Evolutionary conservation across 2,797 vertebrate species (phyloP).

Genomic region (Lates japonicus): DNA sequence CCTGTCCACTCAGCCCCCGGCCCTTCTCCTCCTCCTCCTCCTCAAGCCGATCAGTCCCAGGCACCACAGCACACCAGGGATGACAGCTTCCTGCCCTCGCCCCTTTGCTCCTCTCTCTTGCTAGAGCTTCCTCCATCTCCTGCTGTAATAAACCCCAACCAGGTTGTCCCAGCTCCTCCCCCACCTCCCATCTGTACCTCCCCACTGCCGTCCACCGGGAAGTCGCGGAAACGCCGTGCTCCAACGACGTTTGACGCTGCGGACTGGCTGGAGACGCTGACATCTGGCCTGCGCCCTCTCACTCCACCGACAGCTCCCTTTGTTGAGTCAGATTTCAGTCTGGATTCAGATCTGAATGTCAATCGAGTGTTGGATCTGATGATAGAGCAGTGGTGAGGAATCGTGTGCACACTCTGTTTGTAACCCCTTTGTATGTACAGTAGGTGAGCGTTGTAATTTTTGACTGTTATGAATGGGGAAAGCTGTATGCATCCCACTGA

Average conservation of each 20-base stretch:
- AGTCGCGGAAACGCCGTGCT: constrained; percentile 84
- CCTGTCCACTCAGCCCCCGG: constrained; percentile 42
- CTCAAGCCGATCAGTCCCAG: constrained; percentile 68
- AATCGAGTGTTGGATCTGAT: constrained; percentile 88
- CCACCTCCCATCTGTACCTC: constrained; percentile 87
- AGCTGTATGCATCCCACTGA: constrained; percentile 49
- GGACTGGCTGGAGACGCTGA: constrained; percentile 92
- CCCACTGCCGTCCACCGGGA: constrained; percentile 75
- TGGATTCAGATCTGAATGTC: constrained; percentile 90
- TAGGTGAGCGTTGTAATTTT: constrained; percentile 55
- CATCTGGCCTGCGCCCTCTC: constrained; percentile 85
- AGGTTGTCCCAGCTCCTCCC: constrained; percentile 78
- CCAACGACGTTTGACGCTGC: constrained; percentile 86
- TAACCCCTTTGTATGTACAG: constrained; percentile 46
- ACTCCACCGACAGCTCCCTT: constrained; percentile 88
- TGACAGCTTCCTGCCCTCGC: constrained; percentile 85
- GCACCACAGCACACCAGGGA: constrained; percentile 74
- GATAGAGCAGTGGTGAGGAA: constrained; percentile 88
- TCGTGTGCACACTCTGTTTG: constrained; percentile 30
- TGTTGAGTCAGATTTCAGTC: constrained; percentile 89
- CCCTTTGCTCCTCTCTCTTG: constrained; percentile 87
- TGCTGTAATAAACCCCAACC: constrained; percentile 75
- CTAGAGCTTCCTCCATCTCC: constrained; percentile 88
- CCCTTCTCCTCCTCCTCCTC: constrained; percentile 51
- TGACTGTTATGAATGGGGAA: constrained; percentile 58